A percentile compares a stretch with the other conserved stretches of the same genome.
These are phyloP conservation scores for Onychomys torridus DNA, from an alignment of 2,797 vertebrate species.

Conservation along the genomic window DNA sequence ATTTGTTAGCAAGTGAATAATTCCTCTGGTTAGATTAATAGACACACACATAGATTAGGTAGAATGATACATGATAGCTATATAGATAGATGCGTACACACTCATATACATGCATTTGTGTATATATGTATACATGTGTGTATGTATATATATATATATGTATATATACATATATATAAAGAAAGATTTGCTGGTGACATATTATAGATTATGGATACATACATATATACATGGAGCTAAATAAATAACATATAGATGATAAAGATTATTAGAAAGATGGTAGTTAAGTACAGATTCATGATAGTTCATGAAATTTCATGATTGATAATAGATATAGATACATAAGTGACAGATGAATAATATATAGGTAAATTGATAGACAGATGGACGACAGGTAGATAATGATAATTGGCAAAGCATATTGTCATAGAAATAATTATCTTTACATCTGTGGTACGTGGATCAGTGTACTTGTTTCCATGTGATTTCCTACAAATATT, in stretches of 20 bases:
- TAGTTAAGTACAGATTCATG: neutral
- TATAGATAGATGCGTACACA: neutral
- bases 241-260: neutral
- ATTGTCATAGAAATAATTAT: no score
- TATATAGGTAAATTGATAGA: neutral
- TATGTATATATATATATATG: no score
- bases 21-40: neutral
- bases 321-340: neutral
- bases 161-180: neutral
- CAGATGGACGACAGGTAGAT: neutral
- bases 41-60: neutral
- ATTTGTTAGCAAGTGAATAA: neutral
- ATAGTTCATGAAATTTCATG: neutral
- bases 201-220: no score
- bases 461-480: no score
- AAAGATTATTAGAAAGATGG: neutral
- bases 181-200: neutral
- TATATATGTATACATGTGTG: no score
- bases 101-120: no score
- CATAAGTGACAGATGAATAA: no score
- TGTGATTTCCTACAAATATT: no score
- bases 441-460: no score
- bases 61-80: neutral
- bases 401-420: neutral
- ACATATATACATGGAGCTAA: neutral